Evolutionary conservation across 64 coral and sea anemone genomes (phyloP), one percentile per base, ranked within the genome.

Genomic region (Stylophora pistillata): DNA sequence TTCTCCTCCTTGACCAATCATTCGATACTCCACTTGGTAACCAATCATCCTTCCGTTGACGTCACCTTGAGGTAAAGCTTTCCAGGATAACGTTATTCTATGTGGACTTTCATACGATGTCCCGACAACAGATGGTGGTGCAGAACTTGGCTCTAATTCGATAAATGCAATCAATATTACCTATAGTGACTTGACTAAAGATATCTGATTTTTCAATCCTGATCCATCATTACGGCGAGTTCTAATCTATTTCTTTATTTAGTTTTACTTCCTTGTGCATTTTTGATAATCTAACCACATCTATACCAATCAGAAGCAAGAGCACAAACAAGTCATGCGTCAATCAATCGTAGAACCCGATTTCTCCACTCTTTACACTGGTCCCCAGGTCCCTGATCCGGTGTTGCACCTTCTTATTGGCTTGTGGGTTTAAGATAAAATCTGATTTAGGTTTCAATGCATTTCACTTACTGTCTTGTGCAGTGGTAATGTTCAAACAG

Each of bases 401-500:
- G 37, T 7, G 3, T 47, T 47, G 37, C 3, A 47, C 37, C 23
- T 68, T 68, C 1, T 25, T n/a, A 10, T n/a, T 26, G n/a, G 21
- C 0, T 68, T 25, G 2, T 12, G n/a, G 11, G 26, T 9, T 26
- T 25, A 25, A 12, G 21, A n/a, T 68, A 25, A 68, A 68, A 68
- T 2, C 12, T 11, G 23, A 68, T 10, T 0, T 27, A 31, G 21
- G 29, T 79, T 9, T 10, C 57, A 34, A 5, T 56, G 14, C 53
- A 47, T 47, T 62, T 11, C 23, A 81, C 55, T 18, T 85, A 85
- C 82, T 41, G 32, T 53, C 30, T 14, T 71, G 37, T 52, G 13
- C 60, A 21, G 82, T 85, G 23, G 9, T 20, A 13, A 70, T n/a
- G 47, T 25, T 85, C 15, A 85, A 61, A 18, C 82, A 85, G 30